Base-by-base conservation (phyloP, 2,888 invertebrate species). In the Physocephala rufipes region DNA sequence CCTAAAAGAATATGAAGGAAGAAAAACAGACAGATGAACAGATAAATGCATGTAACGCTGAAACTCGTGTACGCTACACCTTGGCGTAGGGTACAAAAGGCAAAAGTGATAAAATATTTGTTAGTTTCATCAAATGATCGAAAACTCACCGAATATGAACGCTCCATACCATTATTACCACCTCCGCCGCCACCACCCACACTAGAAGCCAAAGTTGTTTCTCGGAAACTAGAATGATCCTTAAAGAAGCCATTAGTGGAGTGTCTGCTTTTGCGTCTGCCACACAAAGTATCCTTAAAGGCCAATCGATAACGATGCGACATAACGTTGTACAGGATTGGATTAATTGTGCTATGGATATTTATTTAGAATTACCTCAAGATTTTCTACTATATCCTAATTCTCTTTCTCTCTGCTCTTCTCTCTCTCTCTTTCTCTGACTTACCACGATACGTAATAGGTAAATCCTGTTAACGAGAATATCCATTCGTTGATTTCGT, bases 271-370 rank as follows among this genome's bases (percentile, higher is more conserved):
- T 84, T 84, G 55, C 87, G 86, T 13, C 88, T 87, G 76, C 92
- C 91, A 83, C 91, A 91, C 68, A 94, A 87, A 0, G 92, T 92
- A 81, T 92, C 91, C 73, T 89, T 90, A 82, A 95, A 94, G 0
- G 95, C 94, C 21, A 89, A 88, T 21, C 95, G 88, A 87, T 95
- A 95, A 79, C 92, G 91, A 80, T 82, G 85, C 71, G 89, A 91
- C 94, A 95, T 94, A 1, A 95, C 89, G 83, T 94, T 95, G 85
- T 95, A 95, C 0, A 95, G 87, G 75, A 95, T 93, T 0, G 95
- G 95, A 87, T 95, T 95, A 76, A 95, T 90, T 0, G 95, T 95
- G n/a, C 93, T 28, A 12, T 3, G 21, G 15, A 43, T 13, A 15
- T 24, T 16, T n/a, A n/a, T 19, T 15, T 49, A 5, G 26, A 12